phyloP scores from a whole-genome alignment of 2,113 vertebrate species.

The Peromyscus maniculatus region DNA sequence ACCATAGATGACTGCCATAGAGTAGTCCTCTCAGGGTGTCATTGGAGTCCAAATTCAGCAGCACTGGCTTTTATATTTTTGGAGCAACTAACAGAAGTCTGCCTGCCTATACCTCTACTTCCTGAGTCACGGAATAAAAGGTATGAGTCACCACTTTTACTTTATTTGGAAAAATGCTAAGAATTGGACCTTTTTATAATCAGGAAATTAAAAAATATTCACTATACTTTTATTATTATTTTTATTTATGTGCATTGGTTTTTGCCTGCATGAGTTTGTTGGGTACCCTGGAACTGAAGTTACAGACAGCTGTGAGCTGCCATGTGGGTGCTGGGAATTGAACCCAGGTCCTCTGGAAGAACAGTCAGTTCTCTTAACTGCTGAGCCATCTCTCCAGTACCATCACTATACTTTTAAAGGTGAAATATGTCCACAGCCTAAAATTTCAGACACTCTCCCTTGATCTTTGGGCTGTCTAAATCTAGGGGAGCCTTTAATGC shows the following conservation, averaged over 20 bases:
- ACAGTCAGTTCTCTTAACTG: not conserved
- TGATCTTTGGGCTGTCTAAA: not conserved
- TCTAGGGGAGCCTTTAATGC: not conserved
- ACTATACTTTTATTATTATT: not conserved
- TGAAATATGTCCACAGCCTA: not conserved
- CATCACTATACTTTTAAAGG: slow-evolving; percentile 26
- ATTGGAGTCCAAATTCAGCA: not conserved
- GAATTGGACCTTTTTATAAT: not conserved
- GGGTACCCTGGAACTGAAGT: not conserved
- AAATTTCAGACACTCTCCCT: slow-evolving; percentile 6
- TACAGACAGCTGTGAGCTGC: not conserved
- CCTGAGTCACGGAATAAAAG: not conserved
- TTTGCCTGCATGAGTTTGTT: not conserved
- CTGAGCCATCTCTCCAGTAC: too few relatives aligned
- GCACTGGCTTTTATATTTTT: not conserved
- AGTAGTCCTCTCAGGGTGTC: not conserved
- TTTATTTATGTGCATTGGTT: not conserved
- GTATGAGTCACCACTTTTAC: not conserved
- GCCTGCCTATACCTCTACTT: not conserved
- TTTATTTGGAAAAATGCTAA: slow-evolving; percentile 44
- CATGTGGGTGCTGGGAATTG: not conserved
- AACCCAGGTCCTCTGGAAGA: not conserved
- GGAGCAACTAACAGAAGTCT: not conserved
- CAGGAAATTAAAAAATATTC: not conserved
- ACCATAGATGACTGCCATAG: not conserved